Evolutionary conservation across 64 coral and sea anemone species (phyloP), one percentile per base, ranked within the genome.

Genomic region (Stichodactyla mertensii): DNA sequence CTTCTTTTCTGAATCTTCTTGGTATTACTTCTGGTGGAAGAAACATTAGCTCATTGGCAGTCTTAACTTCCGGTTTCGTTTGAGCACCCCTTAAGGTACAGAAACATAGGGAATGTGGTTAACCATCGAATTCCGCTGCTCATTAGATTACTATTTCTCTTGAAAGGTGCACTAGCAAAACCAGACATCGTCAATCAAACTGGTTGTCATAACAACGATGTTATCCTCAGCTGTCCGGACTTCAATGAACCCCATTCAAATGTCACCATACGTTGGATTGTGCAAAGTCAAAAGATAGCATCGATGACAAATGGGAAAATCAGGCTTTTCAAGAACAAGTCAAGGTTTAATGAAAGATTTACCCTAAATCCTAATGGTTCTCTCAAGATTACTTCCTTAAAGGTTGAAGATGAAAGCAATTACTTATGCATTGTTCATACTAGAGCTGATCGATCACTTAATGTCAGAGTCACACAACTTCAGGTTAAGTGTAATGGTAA

Each of bases 401-500:
- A 15, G n/a, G 54, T 16, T 84, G 18, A 84, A 4, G 82, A 84
- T 36, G 82, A 16, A 31, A 57, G 6, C 6, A 5, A 2, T 10
- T 84, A 84, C n/a, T 4, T 57, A 55, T 84, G 54, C 23, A 1
- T 18, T 4, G 16, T 84, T 13, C 10, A 5, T 28, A 84, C 10
- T 60, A 16, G n/a, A 19, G 28, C 36, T 45, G 36, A 2, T 45
- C 36, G 36, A 45, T 10, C 11, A 6, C n/a, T 2, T 13, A 79
- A 79, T 36, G 51, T n/a, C 36, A 45, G 36, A 45, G 19, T 23
- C 82, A 84, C 57, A 4, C 1, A 58, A 3, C 82, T 84, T 19
- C 15, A 16, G 10, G 82, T 84, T 54, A 24, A 13, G 54, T 84
- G 82, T 84, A 28, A 84, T 14, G 82, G 82, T 84, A 54, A 84